Evolutionary conservation across 2,113 vertebrate genomes (phyloP).

Genomic region (Xiphorhynchus elegans): DNA sequence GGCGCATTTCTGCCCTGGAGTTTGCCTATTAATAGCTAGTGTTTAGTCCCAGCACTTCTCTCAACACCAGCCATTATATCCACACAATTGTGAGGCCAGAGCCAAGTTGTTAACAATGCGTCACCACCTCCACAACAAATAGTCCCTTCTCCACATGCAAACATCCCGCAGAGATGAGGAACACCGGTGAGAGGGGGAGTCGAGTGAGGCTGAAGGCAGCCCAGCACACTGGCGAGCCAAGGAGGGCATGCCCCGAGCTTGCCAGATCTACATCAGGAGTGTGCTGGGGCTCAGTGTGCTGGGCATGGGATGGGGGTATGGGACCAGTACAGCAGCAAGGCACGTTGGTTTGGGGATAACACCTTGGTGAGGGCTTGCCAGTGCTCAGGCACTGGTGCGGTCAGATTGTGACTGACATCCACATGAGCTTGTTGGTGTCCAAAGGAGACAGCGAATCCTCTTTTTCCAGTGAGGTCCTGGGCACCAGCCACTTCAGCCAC

Average conservation of each 20-base stretch:
- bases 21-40: constrained; percentile 9
- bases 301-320: background rate
- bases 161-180: background rate
- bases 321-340: rapidly evolving
- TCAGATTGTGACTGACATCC: rapidly evolving
- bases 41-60: constrained; percentile 33
- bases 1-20: rapidly evolving
- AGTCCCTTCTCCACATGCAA: background rate
- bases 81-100: constrained; percentile 43
- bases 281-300: rapidly evolving
- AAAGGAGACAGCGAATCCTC: background rate
- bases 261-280: rapidly evolving
- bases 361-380: background rate
- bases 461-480: background rate
- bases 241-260: rapidly evolving
- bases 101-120: constrained; percentile 61
- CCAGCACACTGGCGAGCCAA: rapidly evolving
- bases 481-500: background rate
- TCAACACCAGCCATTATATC: constrained; percentile 32
- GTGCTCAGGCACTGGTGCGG: rapidly evolving
- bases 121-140: background rate
- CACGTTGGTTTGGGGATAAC: background rate
- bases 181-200: background rate
- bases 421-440: rapidly evolving
- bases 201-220: background rate